phyloP scores from a whole-genome alignment of 2,888 invertebrate species.

The Anticlea derivata region DNA sequence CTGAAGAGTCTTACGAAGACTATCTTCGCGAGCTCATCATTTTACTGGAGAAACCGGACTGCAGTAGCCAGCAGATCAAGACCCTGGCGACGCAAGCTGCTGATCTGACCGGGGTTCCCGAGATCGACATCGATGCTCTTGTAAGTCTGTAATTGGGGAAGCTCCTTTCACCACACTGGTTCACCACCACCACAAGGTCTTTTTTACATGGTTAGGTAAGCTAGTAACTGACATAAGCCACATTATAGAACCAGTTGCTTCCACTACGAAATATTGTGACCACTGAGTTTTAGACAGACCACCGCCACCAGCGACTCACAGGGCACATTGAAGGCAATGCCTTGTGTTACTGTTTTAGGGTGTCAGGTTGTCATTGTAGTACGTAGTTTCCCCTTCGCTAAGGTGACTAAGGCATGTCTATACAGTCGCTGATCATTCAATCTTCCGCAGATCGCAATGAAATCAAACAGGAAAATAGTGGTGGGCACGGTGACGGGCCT shows the following conservation, averaged over 20 bases:
- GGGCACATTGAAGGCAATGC: too few relatives aligned
- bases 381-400: too few relatives aligned
- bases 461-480: conserved; percentile 68
- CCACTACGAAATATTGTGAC: too few relatives aligned
- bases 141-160: conserved; percentile 49
- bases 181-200: too few relatives aligned
- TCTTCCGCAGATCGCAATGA: conserved; percentile 53
- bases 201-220: too few relatives aligned
- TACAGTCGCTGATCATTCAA: not conserved
- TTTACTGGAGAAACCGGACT: conserved; percentile 73
- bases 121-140: conserved; percentile 63
- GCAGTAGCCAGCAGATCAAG: conserved; percentile 75
- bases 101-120: conserved; percentile 80
- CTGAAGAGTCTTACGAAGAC: conserved; percentile 74
- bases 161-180: not conserved
- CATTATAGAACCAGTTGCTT: too few relatives aligned
- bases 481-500: conserved; percentile 74
- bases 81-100: conserved; percentile 86
- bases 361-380: too few relatives aligned
- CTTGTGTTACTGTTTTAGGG: too few relatives aligned
- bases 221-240: too few relatives aligned
- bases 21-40: conserved; percentile 86
- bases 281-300: too few relatives aligned
- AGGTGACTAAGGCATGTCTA: too few relatives aligned
- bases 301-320: too few relatives aligned